Percentiles rank a stretch among this genome's conserved stretches.
Conservation (phyloP, 2,113 vertebrate species). For the Eurypyga helias region DNA sequence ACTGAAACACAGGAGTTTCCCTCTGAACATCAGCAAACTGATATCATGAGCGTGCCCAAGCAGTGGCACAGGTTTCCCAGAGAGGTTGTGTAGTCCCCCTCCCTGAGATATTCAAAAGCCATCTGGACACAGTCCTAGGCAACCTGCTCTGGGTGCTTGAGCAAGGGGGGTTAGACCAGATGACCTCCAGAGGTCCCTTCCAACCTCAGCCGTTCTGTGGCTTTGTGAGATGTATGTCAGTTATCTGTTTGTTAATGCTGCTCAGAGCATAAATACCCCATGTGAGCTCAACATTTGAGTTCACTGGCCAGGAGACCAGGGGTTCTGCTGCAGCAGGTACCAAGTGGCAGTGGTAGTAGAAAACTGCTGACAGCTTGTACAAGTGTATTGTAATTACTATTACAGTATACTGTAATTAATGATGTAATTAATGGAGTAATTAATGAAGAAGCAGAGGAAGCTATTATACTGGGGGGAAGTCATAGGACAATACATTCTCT, state of each 20-base stretch:
- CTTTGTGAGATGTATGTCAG: neutral
- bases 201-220: neutral
- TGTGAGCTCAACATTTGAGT: neutral
- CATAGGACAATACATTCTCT: neutral
- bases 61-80: neutral
- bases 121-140: neutral
- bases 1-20: neutral
- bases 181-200: neutral
- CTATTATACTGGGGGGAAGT: neutral
- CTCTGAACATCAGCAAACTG: neutral
- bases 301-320: neutral
- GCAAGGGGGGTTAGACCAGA: neutral
- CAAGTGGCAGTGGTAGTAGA: neutral
- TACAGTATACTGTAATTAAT: too few relatives aligned
- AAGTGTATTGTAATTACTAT: too few relatives aligned
- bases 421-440: neutral
- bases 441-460: neutral
- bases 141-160: neutral
- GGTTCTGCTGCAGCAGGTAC: neutral
- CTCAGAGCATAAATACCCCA: neutral
- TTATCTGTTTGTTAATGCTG: neutral
- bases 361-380: neutral
- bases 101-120: neutral
- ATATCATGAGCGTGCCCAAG: rapidly evolving
- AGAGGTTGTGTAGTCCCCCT: neutral